These are phyloP conservation scores for Halisarca cf. caerulea DNA, from an alignment of 37 sponge, comb jelly and placozoan species.

Conservation along the genomic window DNA sequence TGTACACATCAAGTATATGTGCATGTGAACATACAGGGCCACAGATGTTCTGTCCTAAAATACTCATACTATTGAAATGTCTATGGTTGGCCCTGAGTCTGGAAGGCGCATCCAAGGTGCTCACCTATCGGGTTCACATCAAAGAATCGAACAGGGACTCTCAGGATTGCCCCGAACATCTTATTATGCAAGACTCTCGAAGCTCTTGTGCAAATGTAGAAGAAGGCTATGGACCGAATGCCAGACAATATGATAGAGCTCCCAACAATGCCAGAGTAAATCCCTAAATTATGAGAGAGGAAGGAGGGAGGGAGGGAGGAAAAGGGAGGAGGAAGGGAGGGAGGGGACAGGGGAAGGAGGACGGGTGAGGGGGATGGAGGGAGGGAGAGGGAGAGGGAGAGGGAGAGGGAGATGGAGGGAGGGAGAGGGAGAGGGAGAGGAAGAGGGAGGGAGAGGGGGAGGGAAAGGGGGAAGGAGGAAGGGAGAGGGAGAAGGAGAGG, in stretches of 20 bases:
- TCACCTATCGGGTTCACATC: conserved; percentile 81
- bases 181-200: conserved; percentile 62
- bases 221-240: conserved; percentile 30
- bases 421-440: not conserved
- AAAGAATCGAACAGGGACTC: conserved; percentile 77
- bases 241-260: conserved; percentile 41
- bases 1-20: too few species aligned
- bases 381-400: too few species aligned
- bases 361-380: not conserved
- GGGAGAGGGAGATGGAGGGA: too few species aligned
- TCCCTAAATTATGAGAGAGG: not conserved
- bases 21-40: too few species aligned
- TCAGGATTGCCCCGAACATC: conserved; percentile 61
- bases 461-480: not conserved
- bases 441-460: not conserved
- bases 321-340: not conserved
- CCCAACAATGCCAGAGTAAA: conserved; percentile 44
- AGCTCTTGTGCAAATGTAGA: conserved; percentile 48
- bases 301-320: not conserved
- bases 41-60: too few species aligned
- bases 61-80: too few species aligned
- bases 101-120: not conserved
- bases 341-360: not conserved
- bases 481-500: not conserved
- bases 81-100: too few species aligned